These are phyloP conservation scores for Rissa tridactyla DNA, from an alignment of 2,113 vertebrate species.

Conservation along the genomic window DNA sequence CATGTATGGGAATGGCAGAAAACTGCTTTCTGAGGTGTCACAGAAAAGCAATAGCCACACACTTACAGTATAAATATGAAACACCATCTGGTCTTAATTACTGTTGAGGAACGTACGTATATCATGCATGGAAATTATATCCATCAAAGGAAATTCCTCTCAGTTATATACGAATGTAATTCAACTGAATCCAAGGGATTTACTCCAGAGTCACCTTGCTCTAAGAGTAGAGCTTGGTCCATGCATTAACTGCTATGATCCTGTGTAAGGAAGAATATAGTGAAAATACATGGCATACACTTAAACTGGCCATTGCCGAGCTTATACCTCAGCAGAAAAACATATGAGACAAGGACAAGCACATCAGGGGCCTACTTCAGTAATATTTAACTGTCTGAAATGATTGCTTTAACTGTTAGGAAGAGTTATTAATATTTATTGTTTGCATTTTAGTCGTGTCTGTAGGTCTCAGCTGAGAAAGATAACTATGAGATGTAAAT, in stretches of 20 bases:
- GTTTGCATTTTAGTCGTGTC: slow-evolving; percentile 13
- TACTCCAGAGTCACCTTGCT: slow-evolving; percentile 14
- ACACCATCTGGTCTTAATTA: slow-evolving; percentile 26
- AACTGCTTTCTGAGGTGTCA: neutral
- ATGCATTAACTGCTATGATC: neutral
- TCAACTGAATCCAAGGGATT: neutral
- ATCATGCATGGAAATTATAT: slow-evolving; percentile 30
- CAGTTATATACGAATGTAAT: neutral
- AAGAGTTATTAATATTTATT: slow-evolving; percentile 51
- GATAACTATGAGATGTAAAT: neutral
- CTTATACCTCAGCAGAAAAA: neutral
- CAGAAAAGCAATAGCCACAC: neutral
- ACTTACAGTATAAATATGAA: neutral
- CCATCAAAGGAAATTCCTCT: slow-evolving; percentile 54
- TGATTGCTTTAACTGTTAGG: slow-evolving; percentile 3
- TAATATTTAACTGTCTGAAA: slow-evolving; percentile 29
- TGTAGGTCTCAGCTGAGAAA: slow-evolving; percentile 8
- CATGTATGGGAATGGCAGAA: slow-evolving; percentile 24
- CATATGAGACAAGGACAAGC: neutral
- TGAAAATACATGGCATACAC: neutral
- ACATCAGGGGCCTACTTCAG: neutral
- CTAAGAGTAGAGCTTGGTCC: neutral
- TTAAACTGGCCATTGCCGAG: neutral
- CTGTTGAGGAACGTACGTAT: neutral
- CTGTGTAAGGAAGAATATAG: neutral